Evolutionary conservation across 35 echinoderm and acorn worm genomes (phyloP).

Genomic region (Diadema setosum): DNA sequence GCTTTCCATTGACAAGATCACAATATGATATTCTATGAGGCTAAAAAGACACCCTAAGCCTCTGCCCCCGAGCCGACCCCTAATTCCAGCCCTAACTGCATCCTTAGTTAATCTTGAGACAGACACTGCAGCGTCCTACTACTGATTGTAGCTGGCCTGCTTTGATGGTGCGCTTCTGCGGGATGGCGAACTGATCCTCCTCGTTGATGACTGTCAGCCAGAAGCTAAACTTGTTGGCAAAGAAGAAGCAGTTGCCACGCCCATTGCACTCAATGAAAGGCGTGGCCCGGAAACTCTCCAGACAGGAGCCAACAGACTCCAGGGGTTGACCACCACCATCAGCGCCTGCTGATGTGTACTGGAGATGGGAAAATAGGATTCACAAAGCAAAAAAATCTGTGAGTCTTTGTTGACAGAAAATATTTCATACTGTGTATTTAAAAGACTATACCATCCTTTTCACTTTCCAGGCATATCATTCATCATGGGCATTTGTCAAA

Average conservation of each 20-base stretch:
- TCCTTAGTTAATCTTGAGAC: constrained; percentile 52
- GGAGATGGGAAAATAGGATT: neutral
- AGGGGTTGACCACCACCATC: constrained; percentile 85
- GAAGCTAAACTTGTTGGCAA: constrained; percentile 89
- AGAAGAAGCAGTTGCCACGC: constrained; percentile 86
- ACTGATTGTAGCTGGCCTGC: constrained; percentile 43
- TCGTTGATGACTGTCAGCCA: constrained; percentile 71
- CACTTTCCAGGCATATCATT: too few species aligned
- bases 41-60: too few species aligned
- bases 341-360: constrained; percentile 90
- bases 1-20: too few species aligned
- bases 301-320: constrained; percentile 82
- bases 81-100: too few species aligned
- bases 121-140: constrained; percentile 88
- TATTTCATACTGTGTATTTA: too few species aligned
- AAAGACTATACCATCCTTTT: too few species aligned
- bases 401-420: too few species aligned
- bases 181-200: constrained; percentile 49
- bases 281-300: constrained; percentile 86
- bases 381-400: neutral
- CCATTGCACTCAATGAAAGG: constrained; percentile 99
- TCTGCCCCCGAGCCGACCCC: too few species aligned
- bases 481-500: too few species aligned
- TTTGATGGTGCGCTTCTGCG: constrained; percentile 57
- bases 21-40: too few species aligned